phyloP scores from a whole-genome alignment of 2,888 invertebrate genomes.

The Hartigia nigra region DNA sequence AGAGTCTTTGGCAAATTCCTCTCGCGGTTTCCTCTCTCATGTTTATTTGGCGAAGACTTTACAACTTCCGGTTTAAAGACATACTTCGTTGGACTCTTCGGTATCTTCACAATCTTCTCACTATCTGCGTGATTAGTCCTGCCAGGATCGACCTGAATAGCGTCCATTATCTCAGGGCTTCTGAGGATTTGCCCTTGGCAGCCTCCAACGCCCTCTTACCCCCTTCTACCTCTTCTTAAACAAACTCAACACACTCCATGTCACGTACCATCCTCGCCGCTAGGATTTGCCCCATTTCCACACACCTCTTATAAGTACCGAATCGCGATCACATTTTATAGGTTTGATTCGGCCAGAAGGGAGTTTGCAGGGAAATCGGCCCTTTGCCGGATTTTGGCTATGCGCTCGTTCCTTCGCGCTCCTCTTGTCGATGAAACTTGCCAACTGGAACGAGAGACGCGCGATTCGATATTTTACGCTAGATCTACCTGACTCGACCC shows the following conservation, averaged over 20 bases:
- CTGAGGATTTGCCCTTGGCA: neutral
- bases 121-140: conserved; percentile 28
- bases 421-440: neutral
- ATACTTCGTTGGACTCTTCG: conserved; percentile 20
- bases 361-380: neutral
- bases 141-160: conserved; percentile 31
- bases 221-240: neutral
- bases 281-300: neutral
- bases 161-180: conserved; percentile 29
- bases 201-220: conserved; percentile 4
- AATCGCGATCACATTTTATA: neutral
- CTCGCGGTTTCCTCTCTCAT: conserved; percentile 11
- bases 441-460: neutral
- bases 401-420: neutral
- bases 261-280: neutral
- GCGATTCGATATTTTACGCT: neutral
- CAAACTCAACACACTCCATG: neutral
- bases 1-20: conserved; percentile 16
- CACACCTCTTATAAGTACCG: neutral
- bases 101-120: conserved; percentile 10
- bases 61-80: conserved; percentile 30
- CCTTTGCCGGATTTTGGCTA: conserved; percentile 1
- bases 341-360: neutral
- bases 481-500: neutral
- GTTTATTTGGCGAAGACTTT: conserved; percentile 25